phyloP scores from a whole-genome alignment of 1,140 invertebrate species.

The Harpegnathos saltator region DNA sequence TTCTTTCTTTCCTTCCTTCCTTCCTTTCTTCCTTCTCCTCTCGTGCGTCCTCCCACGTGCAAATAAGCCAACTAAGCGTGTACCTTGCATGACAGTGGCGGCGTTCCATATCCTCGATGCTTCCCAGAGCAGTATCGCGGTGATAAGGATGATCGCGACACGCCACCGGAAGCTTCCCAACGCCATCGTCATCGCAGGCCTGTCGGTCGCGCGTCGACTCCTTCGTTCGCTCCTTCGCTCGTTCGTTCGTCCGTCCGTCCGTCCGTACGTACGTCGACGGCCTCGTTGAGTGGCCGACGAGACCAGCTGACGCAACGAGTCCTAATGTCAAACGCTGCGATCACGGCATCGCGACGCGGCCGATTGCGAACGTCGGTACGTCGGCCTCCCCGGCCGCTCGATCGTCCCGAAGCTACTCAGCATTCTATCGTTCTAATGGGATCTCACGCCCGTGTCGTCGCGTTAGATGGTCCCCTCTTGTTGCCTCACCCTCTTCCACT shows the following conservation, averaged over 20 bases:
- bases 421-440: no score
- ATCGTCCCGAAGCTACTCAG: not conserved
- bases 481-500: no score
- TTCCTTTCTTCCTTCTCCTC: no score
- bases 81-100: conserved; percentile 55
- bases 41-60: not conserved
- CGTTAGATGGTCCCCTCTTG: no score
- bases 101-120: conserved; percentile 70
- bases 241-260: not conserved
- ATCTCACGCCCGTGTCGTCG: no score
- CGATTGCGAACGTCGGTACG: not conserved
- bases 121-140: conserved; percentile 75
- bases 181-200: conserved; percentile 67
- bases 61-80: not conserved
- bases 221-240: not conserved
- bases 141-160: conserved; percentile 63
- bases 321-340: not conserved
- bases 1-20: no score
- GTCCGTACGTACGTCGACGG: not conserved
- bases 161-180: conserved; percentile 71
- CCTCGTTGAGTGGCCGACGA: conserved; percentile 7
- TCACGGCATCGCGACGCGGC: not conserved
- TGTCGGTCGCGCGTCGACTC: conserved; percentile 23
- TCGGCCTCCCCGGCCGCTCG: not conserved
- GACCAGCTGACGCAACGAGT: conserved; percentile 35